Evolutionary conservation across 2,113 vertebrate genomes (phyloP).

Genomic region (Ciconia boyciana): DNA sequence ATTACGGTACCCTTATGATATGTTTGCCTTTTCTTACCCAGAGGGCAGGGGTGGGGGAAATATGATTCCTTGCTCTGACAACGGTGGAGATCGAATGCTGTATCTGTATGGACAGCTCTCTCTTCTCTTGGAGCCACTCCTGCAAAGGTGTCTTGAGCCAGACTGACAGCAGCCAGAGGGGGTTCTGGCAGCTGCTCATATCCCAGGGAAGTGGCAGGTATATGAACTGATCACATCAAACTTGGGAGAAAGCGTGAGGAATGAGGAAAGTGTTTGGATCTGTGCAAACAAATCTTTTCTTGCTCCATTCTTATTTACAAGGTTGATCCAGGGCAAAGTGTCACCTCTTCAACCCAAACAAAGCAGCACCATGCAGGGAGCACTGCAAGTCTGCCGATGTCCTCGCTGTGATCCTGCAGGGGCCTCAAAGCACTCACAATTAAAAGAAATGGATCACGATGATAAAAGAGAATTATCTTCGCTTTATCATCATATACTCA

Average conservation of each 20-base stretch:
- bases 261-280: not conserved
- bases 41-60: slow-evolving; percentile 5
- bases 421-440: not conserved
- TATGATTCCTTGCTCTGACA: not conserved
- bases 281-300: not conserved
- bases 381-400: not conserved
- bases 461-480: not conserved
- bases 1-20: slow-evolving; percentile 3
- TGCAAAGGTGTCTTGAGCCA: not conserved
- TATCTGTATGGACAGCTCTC: not conserved
- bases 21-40: slow-evolving; percentile 30
- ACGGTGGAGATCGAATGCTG: not conserved
- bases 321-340: not conserved
- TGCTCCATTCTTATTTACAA: not conserved
- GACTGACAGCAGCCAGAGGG: slow-evolving; percentile 24
- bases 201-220: not conserved
- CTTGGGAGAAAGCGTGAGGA: not conserved
- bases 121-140: not conserved
- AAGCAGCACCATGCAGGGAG: not conserved
- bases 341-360: not conserved
- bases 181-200: not conserved
- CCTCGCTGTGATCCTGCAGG: not conserved
- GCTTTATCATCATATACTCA: not conserved
- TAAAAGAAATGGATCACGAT: not conserved
- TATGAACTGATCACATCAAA: not conserved